Base-by-base conservation (phyloP, 2,888 invertebrate species). In the Lymantria dispar region DNA sequence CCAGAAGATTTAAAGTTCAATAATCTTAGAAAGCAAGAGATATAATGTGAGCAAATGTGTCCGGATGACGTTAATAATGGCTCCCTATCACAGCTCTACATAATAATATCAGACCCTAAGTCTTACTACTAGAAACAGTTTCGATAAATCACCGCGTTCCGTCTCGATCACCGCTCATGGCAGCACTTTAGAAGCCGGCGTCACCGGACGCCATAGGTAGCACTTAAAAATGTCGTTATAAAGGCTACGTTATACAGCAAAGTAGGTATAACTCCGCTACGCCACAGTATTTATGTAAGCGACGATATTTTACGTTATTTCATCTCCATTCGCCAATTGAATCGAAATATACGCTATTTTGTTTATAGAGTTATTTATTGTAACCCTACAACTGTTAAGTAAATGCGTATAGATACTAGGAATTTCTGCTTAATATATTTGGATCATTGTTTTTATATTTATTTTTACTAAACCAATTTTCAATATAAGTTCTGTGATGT, bases 151-250 rank as follows among this genome's bases (percentile, higher is more conserved):
- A 22, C 22, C 22, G 22, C 22, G 5, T 3, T 1, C 39, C 8
- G 52, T 60, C 47, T 53, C 45, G 30, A 43, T 51, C 47, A 41
- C 47, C 54, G 62, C 56, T 58, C 50, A 52, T 49, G 58, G 55
- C 45, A 54, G 62, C 41, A 53, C 53, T 47, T 50, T 47, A 53
- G 47, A 58, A 61, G 51, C 50, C 49, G 50, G 52, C 45, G 53
- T 48, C 51, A 47, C 46, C 51, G 56, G 52, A 52, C 53, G 41
- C 62, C 56, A 78, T 74, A 77, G 76, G 71, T 74, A 80, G 85
- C 87, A 87, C 84, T 87, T 88, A 87, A 85, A 88, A 86, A 74
- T 83, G 81, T 83, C 83, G 83, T 85, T 87, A 86, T 87, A 87
- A 84, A 83, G 82, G 81, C 76, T 74, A 76, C 80, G 75, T 81